These are phyloP conservation scores for Pelecanoides urinatrix DNA, from an alignment of 2,113 vertebrate genomes.

Conservation along the genomic window DNA sequence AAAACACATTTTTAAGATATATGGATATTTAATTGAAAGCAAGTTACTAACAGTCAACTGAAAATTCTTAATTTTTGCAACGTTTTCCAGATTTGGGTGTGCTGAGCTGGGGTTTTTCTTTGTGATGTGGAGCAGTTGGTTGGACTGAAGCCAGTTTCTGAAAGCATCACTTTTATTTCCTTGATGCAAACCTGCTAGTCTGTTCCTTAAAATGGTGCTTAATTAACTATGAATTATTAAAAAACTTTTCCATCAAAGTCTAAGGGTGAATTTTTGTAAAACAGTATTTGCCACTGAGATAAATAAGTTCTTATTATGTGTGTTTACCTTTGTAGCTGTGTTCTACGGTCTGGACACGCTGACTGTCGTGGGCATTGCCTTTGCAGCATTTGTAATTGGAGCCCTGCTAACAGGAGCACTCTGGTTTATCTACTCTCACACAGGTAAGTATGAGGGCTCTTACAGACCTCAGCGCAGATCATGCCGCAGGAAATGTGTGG, in stretches of 20 bases:
- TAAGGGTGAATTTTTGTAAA: background rate
- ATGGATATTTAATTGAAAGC: background rate
- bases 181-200: background rate
- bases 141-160: background rate
- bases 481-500: background rate
- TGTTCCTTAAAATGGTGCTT: background rate
- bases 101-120: slow-evolving; percentile 3
- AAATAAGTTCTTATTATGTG: background rate
- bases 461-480: background rate
- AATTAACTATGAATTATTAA: background rate
- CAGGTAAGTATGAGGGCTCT: slow-evolving; percentile 74
- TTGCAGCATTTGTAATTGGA: slow-evolving; percentile 92
- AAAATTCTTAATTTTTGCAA: background rate
- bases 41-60: background rate
- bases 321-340: slow-evolving; percentile 64
- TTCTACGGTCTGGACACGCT: slow-evolving; percentile 87
- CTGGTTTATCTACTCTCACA: slow-evolving; percentile 97
- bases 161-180: background rate
- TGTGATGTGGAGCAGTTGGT: background rate
- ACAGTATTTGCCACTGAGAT: accelerated
- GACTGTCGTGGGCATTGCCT: slow-evolving; percentile 94
- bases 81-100: background rate
- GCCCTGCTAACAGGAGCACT: slow-evolving; percentile 91
- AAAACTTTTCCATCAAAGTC: background rate
- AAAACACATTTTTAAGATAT: background rate